A percentile compares a stretch with the other conserved stretches of the same genome.
Conservation (phyloP, 2,113 vertebrate genomes). For the Cheirogaleus medius region DNA sequence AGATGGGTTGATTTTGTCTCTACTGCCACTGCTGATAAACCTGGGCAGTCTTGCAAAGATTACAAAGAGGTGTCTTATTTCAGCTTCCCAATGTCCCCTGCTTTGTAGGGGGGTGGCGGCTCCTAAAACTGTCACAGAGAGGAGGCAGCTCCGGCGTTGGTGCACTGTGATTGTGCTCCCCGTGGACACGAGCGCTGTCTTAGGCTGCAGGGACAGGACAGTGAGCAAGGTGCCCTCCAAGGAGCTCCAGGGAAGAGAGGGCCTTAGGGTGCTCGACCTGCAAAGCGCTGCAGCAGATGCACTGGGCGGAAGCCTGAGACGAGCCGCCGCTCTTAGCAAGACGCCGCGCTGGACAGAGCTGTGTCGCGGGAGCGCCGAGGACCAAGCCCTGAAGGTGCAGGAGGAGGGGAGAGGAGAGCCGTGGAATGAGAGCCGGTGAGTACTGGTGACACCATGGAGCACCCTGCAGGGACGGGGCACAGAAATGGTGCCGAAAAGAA, state of each 20-base stretch:
- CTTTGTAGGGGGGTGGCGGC: too few relatives aligned
- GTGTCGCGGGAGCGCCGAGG: too few relatives aligned
- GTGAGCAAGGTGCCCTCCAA: neutral
- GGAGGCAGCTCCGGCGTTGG: neutral
- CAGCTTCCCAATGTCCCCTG: neutral
- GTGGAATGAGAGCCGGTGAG: neutral
- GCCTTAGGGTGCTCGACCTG: too few relatives aligned
- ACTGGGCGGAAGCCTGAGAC: neutral
- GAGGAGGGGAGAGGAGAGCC: too few relatives aligned
- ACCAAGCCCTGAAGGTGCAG: too few relatives aligned
- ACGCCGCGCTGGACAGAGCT: too few relatives aligned
- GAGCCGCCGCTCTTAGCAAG: neutral
- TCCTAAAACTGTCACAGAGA: neutral
- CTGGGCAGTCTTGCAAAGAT: neutral
- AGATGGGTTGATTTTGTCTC: neutral
- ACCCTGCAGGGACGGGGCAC: neutral
- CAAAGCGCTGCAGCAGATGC: neutral
- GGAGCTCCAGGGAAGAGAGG: neutral
- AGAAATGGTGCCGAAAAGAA: neutral
- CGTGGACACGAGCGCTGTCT: neutral
- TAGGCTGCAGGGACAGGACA: too few relatives aligned
- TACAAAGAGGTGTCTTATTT: neutral
- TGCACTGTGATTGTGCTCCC: accelerated
- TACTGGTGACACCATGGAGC: too few relatives aligned
- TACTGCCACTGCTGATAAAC: neutral